These are phyloP conservation scores for Spheniscus humboldti DNA, from an alignment of 2,797 vertebrate genomes.

Conservation along the genomic window DNA sequence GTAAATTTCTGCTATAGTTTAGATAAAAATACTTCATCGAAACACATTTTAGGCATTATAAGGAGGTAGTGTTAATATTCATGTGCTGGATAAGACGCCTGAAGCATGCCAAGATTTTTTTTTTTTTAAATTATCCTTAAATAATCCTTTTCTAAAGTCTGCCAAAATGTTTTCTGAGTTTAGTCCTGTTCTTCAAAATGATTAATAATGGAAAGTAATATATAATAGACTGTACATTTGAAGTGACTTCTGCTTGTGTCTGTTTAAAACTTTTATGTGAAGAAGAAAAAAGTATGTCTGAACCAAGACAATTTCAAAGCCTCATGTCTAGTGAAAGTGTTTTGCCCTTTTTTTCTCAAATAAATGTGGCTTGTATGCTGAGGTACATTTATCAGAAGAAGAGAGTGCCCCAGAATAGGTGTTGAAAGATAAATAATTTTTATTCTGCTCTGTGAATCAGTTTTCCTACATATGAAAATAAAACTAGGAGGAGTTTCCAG, in stretches of 20 bases:
- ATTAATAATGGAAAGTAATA: neutral
- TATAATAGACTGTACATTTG: neutral
- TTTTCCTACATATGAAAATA: neutral
- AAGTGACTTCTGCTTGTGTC: neutral
- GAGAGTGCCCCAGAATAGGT: neutral
- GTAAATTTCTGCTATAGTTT: conserved; percentile 5
- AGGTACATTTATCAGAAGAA: neutral
- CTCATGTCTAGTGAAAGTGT: neutral
- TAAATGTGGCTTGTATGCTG: neutral
- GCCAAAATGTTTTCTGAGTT: neutral
- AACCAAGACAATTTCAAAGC: neutral
- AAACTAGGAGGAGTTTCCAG: neutral
- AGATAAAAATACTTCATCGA: neutral
- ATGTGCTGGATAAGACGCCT: neutral
- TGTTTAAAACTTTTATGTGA: neutral
- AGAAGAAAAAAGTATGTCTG: neutral
- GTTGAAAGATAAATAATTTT: neutral
- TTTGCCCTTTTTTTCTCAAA: neutral
- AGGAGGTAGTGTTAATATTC: neutral
- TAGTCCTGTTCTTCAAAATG: neutral
- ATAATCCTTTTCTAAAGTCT: neutral
- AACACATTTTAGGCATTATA: neutral
- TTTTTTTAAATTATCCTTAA: neutral
- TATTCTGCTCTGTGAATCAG: neutral
- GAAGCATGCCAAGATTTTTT: neutral